These are phyloP conservation scores for Machimus rusticus DNA, from an alignment of 2,888 invertebrate genomes.

Conservation along the genomic window DNA sequence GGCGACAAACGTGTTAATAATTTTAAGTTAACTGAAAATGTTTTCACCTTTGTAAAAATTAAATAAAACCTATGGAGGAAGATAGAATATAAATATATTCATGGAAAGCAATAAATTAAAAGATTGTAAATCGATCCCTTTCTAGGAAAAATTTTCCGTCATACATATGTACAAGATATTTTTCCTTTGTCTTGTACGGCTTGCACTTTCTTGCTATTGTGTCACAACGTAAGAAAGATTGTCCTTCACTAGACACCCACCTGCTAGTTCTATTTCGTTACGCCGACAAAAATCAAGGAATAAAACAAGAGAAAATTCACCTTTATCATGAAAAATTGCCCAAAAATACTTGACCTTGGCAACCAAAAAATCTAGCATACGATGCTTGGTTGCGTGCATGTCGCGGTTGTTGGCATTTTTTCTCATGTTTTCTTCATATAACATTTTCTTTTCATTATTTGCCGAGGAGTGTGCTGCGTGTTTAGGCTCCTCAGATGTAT, in stretches of 20 bases:
- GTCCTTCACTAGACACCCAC: not conserved
- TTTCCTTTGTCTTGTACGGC: not conserved
- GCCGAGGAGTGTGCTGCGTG: constrained; percentile 1
- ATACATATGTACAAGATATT: not conserved
- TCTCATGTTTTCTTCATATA: not conserved
- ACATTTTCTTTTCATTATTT: constrained; percentile 6
- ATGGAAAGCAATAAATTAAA: not conserved
- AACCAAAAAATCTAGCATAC: constrained; percentile 10
- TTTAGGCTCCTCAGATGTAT: not conserved
- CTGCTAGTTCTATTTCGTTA: not conserved
- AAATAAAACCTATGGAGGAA: not conserved
- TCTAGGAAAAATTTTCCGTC: too few relatives aligned
- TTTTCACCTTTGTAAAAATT: too few relatives aligned
- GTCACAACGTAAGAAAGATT: not conserved
- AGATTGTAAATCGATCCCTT: not conserved
- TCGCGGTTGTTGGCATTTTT: constrained; percentile 8
- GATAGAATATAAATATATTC: not conserved
- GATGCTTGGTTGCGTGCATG: constrained; percentile 19
- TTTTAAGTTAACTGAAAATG: too few relatives aligned
- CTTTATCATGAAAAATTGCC: not conserved
- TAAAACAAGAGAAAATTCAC: not conserved
- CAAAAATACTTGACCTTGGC: constrained; percentile 37
- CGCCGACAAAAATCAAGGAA: not conserved
- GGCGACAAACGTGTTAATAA: too few relatives aligned
- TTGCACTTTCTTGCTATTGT: not conserved